phyloP scores from a whole-genome alignment of 2,888 invertebrate species.

The Folsomia candida region DNA sequence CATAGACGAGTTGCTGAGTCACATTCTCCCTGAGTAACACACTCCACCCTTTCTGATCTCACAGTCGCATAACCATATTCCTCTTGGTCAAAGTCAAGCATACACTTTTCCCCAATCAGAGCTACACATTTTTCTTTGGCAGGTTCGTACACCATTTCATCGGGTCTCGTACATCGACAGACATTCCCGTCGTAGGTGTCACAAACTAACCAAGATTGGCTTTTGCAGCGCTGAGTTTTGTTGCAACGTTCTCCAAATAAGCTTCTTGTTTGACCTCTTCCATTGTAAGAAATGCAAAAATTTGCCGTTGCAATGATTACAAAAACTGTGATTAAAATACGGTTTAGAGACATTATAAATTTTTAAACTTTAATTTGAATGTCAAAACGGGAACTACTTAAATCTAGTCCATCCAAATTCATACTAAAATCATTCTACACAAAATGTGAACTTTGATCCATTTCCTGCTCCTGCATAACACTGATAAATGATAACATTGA shows the following conservation, averaged over 20 bases:
- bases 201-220: conserved; percentile 7
- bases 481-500: too few species aligned
- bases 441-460: too few species aligned
- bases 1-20: not conserved
- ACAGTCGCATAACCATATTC: not conserved
- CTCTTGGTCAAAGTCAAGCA: not conserved
- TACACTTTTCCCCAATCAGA: conserved; percentile 6
- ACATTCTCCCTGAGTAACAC: not conserved
- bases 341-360: too few species aligned
- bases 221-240: not conserved
- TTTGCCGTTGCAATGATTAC: too few species aligned
- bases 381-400: too few species aligned
- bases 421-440: too few species aligned
- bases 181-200: not conserved
- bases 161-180: conserved; percentile 6
- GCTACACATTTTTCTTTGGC: conserved; percentile 4
- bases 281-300: too few species aligned
- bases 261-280: not conserved
- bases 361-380: too few species aligned
- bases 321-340: too few species aligned
- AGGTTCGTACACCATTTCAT: conserved; percentile 10
- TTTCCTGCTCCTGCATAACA: too few species aligned
- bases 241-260: not conserved
- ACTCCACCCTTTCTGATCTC: not conserved
- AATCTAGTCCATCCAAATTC: too few species aligned